Evolutionary conservation across 2,888 invertebrate species (phyloP).

Genomic region (Leptogaster cylindrica): DNA sequence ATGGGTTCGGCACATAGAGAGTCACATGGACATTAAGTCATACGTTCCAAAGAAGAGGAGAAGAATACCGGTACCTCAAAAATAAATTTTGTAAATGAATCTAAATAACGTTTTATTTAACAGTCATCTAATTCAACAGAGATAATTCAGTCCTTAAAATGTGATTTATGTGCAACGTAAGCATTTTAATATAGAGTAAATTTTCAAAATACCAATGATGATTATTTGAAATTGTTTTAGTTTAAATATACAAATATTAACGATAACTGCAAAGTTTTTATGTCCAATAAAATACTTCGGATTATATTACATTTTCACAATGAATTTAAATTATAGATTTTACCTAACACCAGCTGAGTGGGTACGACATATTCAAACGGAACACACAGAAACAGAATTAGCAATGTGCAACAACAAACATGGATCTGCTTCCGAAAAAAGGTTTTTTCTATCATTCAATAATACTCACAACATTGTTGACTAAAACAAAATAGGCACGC

Average conservation of each 20-base stretch:
- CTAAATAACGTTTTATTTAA: slow-evolving; percentile 30
- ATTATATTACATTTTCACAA: no score
- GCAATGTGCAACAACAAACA: slow-evolving; percentile 77
- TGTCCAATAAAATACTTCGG: neutral
- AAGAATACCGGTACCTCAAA: slow-evolving; percentile 64
- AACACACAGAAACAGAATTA: slow-evolving; percentile 81
- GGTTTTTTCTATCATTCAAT: slow-evolving; percentile 60
- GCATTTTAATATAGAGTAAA: slow-evolving; percentile 48
- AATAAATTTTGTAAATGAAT: no score
- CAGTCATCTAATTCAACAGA: slow-evolving; percentile 72
- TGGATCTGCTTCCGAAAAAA: slow-evolving; percentile 68
- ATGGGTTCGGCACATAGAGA: slow-evolving; percentile 84
- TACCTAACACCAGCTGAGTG: slow-evolving; percentile 84
- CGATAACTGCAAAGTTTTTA: neutral
- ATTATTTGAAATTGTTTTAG: no score
- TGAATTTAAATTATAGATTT: slow-evolving; percentile 54
- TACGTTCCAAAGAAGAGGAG: slow-evolving; percentile 63
- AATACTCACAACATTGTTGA: no score
- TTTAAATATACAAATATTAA: no score
- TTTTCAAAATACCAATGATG: neutral
- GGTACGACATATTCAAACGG: slow-evolving; percentile 85
- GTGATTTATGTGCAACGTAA: slow-evolving; percentile 78
- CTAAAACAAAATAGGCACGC: no score
- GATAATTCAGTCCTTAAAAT: slow-evolving; percentile 77
- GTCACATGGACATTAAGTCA: slow-evolving; percentile 70